Conservation (phyloP, 2,113 vertebrate species). For the Scolopax mira region DNA sequence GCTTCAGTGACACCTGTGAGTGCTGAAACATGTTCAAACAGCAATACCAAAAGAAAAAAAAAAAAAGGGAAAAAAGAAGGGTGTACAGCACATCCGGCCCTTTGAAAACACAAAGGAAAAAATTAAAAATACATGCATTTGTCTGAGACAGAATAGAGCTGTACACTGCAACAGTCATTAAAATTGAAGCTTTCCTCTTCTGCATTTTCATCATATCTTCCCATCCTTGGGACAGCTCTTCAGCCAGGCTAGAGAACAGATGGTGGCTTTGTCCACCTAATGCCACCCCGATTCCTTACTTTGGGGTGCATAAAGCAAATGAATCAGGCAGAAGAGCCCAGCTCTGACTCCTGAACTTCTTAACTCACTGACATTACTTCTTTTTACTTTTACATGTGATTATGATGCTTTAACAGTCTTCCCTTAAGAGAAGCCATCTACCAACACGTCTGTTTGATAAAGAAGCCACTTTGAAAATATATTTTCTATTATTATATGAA, state of each 20-base stretch:
- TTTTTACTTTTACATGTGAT: not conserved
- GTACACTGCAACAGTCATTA: not conserved
- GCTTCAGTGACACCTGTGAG: not conserved
- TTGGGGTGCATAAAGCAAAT: not conserved
- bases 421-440: not conserved
- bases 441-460: not conserved
- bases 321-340: not conserved
- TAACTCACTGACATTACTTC: not conserved
- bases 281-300: not conserved
- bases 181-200: not conserved
- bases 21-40: not conserved
- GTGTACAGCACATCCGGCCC: not conserved
- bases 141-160: not conserved
- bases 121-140: not conserved
- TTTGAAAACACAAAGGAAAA: not conserved
- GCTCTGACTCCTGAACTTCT: not conserved
- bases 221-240: not conserved
- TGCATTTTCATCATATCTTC: not conserved
- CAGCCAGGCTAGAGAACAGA: not conserved
- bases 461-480: not conserved
- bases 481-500: not conserved
- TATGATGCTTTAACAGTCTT: not conserved
- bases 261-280: not conserved
- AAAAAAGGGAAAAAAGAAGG: not conserved
- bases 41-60: not conserved